Base-by-base conservation (phyloP, 2,888 invertebrate genomes). In the Diaprepes abbreviatus region DNA sequence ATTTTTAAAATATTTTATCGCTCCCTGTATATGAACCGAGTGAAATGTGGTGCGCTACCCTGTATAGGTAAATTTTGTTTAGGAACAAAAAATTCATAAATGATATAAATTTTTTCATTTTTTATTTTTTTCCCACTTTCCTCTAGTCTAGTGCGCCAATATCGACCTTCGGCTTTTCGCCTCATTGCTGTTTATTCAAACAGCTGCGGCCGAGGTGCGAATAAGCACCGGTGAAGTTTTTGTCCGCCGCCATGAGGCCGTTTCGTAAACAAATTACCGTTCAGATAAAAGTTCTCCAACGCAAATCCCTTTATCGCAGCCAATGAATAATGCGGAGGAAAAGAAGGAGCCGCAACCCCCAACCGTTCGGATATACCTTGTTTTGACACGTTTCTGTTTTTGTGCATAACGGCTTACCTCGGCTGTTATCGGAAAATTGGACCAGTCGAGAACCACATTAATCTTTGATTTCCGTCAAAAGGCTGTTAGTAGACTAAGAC, bases 181-280 rank as follows among this genome's bases (percentile, higher is more conserved):
- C 77, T 76, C 78, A 75, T 77, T 80, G 79, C 80, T 82, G 82
- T 83, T 83, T 82, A 83, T 83, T 81, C 83, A 82, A 82, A 82
- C 80, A 79, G 76, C 75, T 74, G 60, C 35, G 70, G 60, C 68
- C 69, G 58, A 66, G 67, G 50, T 75, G 71, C 64, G 59, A 70
- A 74, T 79, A 82, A 58, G 48, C 65, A 82, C 82, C 81, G 82
- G 77, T 77, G 82, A 83, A 79, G 81, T 83, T 82, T 82, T 81
- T 79, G 77, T 77, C 76, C 78, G 81, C 80, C 78, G 36, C 36
- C 58, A 21, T 38, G 40, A 24, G 81, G 81, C 81, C 82, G 82
- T 83, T 84, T 82, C 81, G 83, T 83, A 84, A 83, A 83, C 84
- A 83, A 84, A 84, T 84, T 84, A 83, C 82, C 76, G 78, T 79